Evolutionary conservation across 2,888 invertebrate species (phyloP).

Genomic region (Meandrusa payeni): DNA sequence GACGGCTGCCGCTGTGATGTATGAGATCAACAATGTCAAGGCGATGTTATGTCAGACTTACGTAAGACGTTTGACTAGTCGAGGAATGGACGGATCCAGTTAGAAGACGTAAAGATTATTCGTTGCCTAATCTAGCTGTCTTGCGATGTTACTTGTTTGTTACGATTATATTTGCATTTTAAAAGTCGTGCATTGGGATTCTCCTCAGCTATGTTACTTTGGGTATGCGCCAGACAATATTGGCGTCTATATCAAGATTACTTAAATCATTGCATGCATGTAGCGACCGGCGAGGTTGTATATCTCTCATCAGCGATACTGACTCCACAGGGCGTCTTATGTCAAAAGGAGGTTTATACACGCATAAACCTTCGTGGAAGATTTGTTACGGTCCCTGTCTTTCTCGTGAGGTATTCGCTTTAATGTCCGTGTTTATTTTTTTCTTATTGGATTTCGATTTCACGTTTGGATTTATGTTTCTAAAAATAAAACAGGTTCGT

Average conservation of each 20-base stretch:
- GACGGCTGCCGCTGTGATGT: conserved; percentile 46
- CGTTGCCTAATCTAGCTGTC: not conserved
- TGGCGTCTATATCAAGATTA: conserved; percentile 23
- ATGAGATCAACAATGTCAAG: conserved; percentile 73
- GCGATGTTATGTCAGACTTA: conserved; percentile 52
- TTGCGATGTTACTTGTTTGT: conserved; percentile 1
- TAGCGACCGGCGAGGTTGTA: conserved; percentile 40
- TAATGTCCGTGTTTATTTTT: conserved; percentile 45
- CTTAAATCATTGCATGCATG: conserved; percentile 24
- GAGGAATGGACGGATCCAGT: conserved; percentile 26
- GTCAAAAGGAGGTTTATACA: conserved; percentile 55
- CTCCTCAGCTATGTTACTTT: conserved; percentile 17
- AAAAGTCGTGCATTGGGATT: conserved; percentile 10
- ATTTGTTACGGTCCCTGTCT: conserved; percentile 51
- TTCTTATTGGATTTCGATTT: conserved; percentile 39
- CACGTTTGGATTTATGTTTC: conserved; percentile 25
- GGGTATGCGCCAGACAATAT: conserved; percentile 23
- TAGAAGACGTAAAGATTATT: conserved; percentile 22
- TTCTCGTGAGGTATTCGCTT: conserved; percentile 51
- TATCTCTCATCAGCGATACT: conserved; percentile 42
- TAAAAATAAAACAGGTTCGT: conserved; percentile 12
- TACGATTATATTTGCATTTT: conserved; percentile 11
- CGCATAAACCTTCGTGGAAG: conserved; percentile 46
- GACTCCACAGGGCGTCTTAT: conserved; percentile 57
- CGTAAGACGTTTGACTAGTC: conserved; percentile 37